Evolutionary conservation across 2,797 vertebrate species (phyloP).

Genomic region (Chelonia mydas): DNA sequence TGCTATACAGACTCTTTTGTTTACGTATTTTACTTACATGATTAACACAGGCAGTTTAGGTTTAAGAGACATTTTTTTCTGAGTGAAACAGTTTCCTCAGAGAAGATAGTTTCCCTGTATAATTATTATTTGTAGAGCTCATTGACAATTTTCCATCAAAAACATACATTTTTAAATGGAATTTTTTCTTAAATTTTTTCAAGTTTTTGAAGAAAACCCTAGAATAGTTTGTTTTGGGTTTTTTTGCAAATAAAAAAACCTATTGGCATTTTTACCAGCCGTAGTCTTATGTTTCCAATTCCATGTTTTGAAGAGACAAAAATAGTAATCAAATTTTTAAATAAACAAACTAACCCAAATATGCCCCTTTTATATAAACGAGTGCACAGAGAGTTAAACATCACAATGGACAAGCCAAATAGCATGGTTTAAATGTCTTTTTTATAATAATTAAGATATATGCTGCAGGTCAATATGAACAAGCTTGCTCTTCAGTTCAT

Average conservation of each 20-base stretch:
- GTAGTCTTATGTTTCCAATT: background rate
- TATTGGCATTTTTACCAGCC: background rate
- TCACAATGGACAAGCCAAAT: background rate
- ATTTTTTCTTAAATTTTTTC: background rate
- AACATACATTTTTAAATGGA: background rate
- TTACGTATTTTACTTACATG: background rate
- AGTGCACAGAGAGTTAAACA: background rate
- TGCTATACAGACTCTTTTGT: background rate
- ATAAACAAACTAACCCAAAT: background rate
- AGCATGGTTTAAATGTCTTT: background rate
- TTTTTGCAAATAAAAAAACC: background rate
- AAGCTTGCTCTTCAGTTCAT: background rate
- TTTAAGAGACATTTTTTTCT: background rate
- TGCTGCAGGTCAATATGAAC: background rate
- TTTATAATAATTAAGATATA: background rate
- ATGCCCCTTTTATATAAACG: background rate
- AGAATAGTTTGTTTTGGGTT: background rate
- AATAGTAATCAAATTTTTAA: background rate
- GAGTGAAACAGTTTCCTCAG: background rate
- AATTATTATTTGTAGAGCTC: background rate
- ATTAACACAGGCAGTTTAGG: background rate
- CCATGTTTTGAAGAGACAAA: background rate
- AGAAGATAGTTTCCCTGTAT: background rate
- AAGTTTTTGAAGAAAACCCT: background rate
- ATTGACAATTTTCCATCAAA: background rate